Evolutionary conservation across 2,797 vertebrate genomes (phyloP), one percentile per base, ranked within the genome.

Genomic region (Peromyscus eremicus): DNA sequence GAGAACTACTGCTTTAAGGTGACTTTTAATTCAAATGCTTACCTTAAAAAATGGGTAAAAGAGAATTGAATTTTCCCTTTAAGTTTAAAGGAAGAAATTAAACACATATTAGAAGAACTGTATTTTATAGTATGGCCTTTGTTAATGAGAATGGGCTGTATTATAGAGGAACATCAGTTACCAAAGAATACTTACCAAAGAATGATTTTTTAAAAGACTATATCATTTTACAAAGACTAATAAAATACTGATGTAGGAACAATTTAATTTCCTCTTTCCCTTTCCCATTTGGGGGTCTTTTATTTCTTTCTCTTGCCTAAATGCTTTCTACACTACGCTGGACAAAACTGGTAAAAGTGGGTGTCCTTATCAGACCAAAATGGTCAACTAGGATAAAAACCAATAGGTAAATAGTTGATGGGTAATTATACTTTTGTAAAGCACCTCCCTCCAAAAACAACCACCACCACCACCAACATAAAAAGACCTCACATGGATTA

Each of bases 61-160:
- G n/a, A 40, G 34, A 75, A 93, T 11, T 80, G 68, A 86, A 27
- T 68, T 57, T 57, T 80, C 64, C 25, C 85, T 89, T 94, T 64
- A 71, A 46, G 68, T 93, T 37, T 86, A 84, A 95, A 96, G n/a
- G 71, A 46, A 88, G 95, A 92, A 57, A 84, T 17, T 83, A 66
- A 88, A 79, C n/a, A 71, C 70, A 57, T 77, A 77, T n/a, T 71
- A 64, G 86, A 87, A 21, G 32, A 79, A 92, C 62, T 94, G 3
- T 95, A 87, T 43, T 90, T 91, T 29, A 92, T 75, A 46, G 49
- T 40, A 73, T 40, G 71, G 21, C 34, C 34, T 80, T 79, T 62
- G 66, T 9, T 85, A 32, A 91, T 49, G 76, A 82, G 77, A 94
- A 88, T 40, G 49, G 95, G n/a, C n/a, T 82, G 66, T 55, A 81